Evolutionary conservation across 2,888 invertebrate genomes (phyloP).

Genomic region (Hydrotaea diabolus): DNA sequence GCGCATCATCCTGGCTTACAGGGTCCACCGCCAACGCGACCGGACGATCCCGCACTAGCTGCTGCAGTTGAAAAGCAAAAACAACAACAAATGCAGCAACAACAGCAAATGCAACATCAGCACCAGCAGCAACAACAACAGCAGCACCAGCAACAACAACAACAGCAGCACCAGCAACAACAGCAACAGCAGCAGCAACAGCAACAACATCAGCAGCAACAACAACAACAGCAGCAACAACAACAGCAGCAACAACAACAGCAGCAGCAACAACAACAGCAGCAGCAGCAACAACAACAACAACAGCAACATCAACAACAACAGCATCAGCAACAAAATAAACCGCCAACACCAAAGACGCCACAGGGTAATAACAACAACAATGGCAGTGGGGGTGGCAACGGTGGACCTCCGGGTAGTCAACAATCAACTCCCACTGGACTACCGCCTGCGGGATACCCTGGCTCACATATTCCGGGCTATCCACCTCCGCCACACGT

Average conservation of each 20-base stretch:
- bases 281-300: constrained; percentile 74
- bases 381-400: constrained; percentile 65
- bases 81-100: constrained; percentile 76
- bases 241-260: constrained; percentile 75
- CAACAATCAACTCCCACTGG: constrained; percentile 77
- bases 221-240: constrained; percentile 73
- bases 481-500: constrained; percentile 82
- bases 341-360: constrained; percentile 81
- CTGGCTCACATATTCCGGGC: constrained; percentile 76
- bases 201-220: constrained; percentile 76
- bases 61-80: constrained; percentile 79
- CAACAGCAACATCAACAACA: constrained; percentile 73
- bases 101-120: constrained; percentile 71
- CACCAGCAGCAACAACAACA: constrained; percentile 74
- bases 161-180: constrained; percentile 71
- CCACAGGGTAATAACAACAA: constrained; percentile 77
- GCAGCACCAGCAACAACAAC: constrained; percentile 70
- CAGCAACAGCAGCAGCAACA: constrained; percentile 74
- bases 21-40: constrained; percentile 82
- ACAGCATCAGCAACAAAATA: constrained; percentile 74
- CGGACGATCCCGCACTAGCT: constrained; percentile 81
- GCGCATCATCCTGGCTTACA: constrained; percentile 81
- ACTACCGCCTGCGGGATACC: constrained; percentile 78
- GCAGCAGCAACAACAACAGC: constrained; percentile 78
- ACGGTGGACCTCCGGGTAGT: constrained; percentile 68